A percentile compares a stretch with the other conserved stretches of the same genome.
Evolutionary conservation across 2,113 vertebrate species (phyloP).

Genomic region (Albula glossodonta): DNA sequence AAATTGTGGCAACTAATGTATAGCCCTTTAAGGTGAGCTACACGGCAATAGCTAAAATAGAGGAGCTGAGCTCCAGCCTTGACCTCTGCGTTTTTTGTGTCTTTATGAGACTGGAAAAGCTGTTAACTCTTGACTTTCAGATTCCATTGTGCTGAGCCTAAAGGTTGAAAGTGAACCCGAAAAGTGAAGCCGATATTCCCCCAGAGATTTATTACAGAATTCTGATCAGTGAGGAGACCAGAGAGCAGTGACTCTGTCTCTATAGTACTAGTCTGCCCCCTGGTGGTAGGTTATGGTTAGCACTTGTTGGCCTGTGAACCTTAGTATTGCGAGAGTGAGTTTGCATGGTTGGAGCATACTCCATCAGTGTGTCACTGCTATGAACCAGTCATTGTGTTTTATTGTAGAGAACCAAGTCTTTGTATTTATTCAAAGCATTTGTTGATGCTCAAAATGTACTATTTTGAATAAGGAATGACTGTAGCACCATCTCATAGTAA

Average conservation of each 20-base stretch:
- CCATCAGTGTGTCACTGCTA: too few species aligned
- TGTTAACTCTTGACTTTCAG: conserved; percentile 26
- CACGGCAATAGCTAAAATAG: background rate
- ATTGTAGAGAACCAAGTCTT: too few species aligned
- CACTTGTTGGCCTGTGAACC: too few species aligned
- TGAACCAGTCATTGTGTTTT: too few species aligned
- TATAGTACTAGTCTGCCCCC: conserved; percentile 25
- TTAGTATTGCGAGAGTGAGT: background rate
- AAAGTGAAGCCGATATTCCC: background rate
- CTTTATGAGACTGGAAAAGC: conserved; percentile 30
- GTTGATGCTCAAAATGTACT: background rate
- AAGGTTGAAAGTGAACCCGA: background rate
- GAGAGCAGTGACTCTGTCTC: background rate
- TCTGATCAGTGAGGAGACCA: background rate
- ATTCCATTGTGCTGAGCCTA: conserved; percentile 25
- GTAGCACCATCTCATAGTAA: background rate
- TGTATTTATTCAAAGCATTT: too few species aligned
- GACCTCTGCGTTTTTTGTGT: conserved; percentile 21
- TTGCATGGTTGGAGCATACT: background rate
- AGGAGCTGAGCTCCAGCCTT: background rate
- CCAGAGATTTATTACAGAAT: background rate
- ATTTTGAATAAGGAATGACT: background rate
- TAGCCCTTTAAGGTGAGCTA: too few species aligned
- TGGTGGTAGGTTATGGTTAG: conserved; percentile 7
- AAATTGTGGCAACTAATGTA: too few species aligned